These are phyloP conservation scores for Acrobasis consociella DNA, from an alignment of 2,888 invertebrate species.

Conservation along the genomic window DNA sequence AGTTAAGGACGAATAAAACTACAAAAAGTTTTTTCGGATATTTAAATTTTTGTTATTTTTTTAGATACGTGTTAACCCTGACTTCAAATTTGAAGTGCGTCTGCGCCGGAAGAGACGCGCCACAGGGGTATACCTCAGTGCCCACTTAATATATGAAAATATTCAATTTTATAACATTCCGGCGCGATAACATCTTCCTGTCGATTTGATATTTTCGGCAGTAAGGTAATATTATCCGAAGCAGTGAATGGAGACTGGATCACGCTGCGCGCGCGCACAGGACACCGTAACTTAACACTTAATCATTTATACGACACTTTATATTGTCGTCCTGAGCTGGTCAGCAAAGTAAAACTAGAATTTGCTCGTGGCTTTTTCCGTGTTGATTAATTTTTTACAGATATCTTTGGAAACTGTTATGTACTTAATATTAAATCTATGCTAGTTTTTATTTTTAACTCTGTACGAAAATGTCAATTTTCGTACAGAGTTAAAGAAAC, in stretches of 20 bases:
- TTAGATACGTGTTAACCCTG: conserved; percentile 17
- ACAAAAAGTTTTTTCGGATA: too few relatives aligned
- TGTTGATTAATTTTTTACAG: too few relatives aligned
- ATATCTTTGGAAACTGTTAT: too few relatives aligned
- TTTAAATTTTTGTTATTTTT: conserved; percentile 20
- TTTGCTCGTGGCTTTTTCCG: too few relatives aligned
- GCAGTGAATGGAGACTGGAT: conserved; percentile 68
- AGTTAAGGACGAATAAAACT: too few relatives aligned
- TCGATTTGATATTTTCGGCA: conserved; percentile 82
- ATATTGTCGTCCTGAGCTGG: conserved; percentile 48
- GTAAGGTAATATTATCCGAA: conserved; percentile 75
- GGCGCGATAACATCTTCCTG: conserved; percentile 77
- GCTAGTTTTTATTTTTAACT: too few relatives aligned
- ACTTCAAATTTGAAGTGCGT: conserved; percentile 33
- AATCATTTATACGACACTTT: conserved; percentile 78
- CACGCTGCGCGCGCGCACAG: conserved; percentile 73
- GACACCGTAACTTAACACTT: conserved; percentile 79
- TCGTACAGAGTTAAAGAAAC: too few relatives aligned
- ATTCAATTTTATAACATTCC: conserved; percentile 81
- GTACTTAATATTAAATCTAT: too few relatives aligned
- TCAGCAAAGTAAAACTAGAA: not conserved
- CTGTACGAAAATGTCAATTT: too few relatives aligned
- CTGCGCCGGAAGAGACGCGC: conserved; percentile 64
- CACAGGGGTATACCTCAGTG: conserved; percentile 59
- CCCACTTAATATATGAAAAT: conserved; percentile 71